Evolutionary conservation across 2,888 invertebrate species (phyloP), one percentile per base, ranked within the genome.

Genomic region (Athripsodes cinereus): DNA sequence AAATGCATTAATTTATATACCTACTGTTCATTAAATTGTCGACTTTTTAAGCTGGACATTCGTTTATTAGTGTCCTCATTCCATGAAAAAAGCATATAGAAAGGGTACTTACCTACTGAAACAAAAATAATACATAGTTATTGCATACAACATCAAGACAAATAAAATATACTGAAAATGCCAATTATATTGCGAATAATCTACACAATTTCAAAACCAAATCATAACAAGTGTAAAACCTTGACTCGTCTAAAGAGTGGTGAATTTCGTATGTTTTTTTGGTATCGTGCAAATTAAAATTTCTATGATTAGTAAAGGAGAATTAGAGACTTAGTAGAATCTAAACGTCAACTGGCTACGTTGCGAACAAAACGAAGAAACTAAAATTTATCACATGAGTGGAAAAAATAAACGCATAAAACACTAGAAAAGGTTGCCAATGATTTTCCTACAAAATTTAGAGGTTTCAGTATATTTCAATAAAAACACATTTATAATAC

Each of bases 131-230:
- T 22, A 26, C 22, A 52, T 48, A 57, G n/a, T 55, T 35, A 49
- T 26, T 26, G 26, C 26, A 26, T 26, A 26, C 3, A 26, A 26
- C 26, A 26, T 26, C 26, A 26, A 26, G 48, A 44, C 22, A 58
- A 55, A 59, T 47, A 59, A 59, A 59, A 59, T 59, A 59, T 59
- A 59, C 59, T 59, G 59, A 59, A 59, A 59, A 59, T 46, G 56
- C 55, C 56, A 59, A 59, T 56, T 52, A 53, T 47, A 40, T 47
- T 26, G 26, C 26, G 26, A 26, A 26, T 26, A 26, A 26, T 26
- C 26, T 26, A 26, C 26, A 10, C 26, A 26, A 26, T 13, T 13
- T 13, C 40, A 40, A 40, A 40, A 13, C 13, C 13, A 40, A 40
- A 40, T n/a, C 5, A 40, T 8, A 16, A 40, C 2, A 13, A 13